Conservation (phyloP, 2,797 vertebrate genomes). For the Sebastes taczanowskii region DNA sequence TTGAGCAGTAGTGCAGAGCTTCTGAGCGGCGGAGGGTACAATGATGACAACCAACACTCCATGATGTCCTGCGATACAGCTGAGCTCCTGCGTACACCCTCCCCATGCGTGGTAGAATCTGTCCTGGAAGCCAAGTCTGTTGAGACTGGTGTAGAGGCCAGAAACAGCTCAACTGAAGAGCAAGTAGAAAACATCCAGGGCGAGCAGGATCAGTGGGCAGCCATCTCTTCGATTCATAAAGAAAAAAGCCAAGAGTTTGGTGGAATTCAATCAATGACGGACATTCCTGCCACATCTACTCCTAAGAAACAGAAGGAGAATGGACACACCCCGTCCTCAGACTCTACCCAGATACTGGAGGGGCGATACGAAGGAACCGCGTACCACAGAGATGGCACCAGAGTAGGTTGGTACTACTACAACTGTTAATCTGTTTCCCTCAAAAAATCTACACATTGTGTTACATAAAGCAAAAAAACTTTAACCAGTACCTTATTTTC, state of each 20-base stretch:
- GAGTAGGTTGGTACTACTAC: constrained; percentile 80
- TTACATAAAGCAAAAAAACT: background rate
- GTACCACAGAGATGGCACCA: constrained; percentile 89
- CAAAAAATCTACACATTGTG: background rate
- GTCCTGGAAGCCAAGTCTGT: constrained; percentile 45
- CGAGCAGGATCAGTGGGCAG: constrained; percentile 42
- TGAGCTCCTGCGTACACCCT: constrained; percentile 65
- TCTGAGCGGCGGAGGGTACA: constrained; percentile 1
- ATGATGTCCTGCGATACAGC: constrained; percentile 64
- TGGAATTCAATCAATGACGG: constrained; percentile 9
- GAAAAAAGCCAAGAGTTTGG: constrained; percentile 40
- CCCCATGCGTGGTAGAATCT: constrained; percentile 49
- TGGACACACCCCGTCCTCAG: background rate
- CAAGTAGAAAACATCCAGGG: background rate
- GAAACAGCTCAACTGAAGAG: background rate
- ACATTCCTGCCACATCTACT: constrained; percentile 87
- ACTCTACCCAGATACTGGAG: constrained; percentile 79
- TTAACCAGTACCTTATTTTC: background rate
- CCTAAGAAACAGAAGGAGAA: constrained; percentile 79
- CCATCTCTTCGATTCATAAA: constrained; percentile 58
- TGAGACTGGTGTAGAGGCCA: background rate
- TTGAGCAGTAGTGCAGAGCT: constrained; percentile 65
- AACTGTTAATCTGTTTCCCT: background rate
- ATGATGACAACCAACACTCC: constrained; percentile 43
- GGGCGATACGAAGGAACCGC: constrained; percentile 85